Conservation (phyloP, 1,140 invertebrate genomes). For the Brachionus sp. region DNA sequence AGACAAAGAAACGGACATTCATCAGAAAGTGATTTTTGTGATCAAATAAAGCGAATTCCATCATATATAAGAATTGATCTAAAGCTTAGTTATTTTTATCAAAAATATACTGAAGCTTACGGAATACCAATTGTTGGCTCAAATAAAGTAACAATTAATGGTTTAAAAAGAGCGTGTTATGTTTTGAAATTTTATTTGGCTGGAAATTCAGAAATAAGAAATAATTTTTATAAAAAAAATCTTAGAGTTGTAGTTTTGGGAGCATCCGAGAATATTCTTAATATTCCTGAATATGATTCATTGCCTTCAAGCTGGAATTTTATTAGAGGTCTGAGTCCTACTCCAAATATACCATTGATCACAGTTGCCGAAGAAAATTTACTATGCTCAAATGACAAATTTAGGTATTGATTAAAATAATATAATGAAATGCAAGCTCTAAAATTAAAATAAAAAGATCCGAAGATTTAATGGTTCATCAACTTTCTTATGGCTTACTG, state of each 20-base stretch:
- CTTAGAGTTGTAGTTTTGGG: constrained; percentile 50
- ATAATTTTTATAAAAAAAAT: constrained; percentile 49
- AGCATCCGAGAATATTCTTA: constrained; percentile 47
- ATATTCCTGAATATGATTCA: background rate
- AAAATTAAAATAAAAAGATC: background rate
- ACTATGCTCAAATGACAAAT: constrained; percentile 10
- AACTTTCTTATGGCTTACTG: constrained; percentile 41
- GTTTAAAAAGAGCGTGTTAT: constrained; percentile 51
- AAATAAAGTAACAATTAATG: background rate
- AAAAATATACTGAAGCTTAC: constrained; percentile 54
- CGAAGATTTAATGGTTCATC: constrained; percentile 14
- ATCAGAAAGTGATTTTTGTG: background rate
- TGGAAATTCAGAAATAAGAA: constrained; percentile 48
- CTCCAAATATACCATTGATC: background rate
- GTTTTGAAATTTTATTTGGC: constrained; percentile 52
- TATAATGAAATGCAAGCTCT: background rate
- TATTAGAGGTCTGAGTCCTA: constrained; percentile 11
- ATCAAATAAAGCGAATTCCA: constrained; percentile 2
- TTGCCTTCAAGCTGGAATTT: background rate
- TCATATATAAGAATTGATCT: constrained; percentile 10
- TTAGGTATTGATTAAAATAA: constrained; percentile 2
- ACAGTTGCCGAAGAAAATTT: constrained; percentile 33
- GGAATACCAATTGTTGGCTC: constrained; percentile 53
- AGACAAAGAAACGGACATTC: background rate
- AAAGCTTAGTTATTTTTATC: constrained; percentile 50